Conservation (phyloP, 2,888 invertebrate species). For the Dysmachus trigonus region DNA sequence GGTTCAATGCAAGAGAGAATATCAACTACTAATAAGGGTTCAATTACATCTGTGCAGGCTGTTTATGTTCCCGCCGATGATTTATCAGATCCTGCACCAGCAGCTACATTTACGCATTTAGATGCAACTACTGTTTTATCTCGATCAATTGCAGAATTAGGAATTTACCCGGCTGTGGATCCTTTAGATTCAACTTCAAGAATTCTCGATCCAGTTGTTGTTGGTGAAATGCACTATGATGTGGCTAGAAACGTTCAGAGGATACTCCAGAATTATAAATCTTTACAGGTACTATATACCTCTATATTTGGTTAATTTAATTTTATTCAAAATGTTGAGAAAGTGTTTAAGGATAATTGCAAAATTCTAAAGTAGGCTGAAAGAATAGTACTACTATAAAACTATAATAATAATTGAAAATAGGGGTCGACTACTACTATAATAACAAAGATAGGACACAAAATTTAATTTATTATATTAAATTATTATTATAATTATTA, state of each 20-base stretch:
- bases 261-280: conserved; percentile 84
- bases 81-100: conserved; percentile 95
- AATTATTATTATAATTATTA: too few species aligned
- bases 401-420: too few species aligned
- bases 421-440: too few species aligned
- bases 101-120: conserved; percentile 95
- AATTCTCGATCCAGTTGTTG: conserved; percentile 92
- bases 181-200: conserved; percentile 93
- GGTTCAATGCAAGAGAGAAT: conserved; percentile 93
- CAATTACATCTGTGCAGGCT: conserved; percentile 94
- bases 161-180: conserved; percentile 94
- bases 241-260: conserved; percentile 91
- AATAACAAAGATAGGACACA: too few species aligned
- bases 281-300: conserved; percentile 70
- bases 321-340: too few species aligned
- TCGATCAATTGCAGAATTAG: conserved; percentile 90
- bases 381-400: too few species aligned
- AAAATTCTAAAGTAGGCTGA: too few species aligned
- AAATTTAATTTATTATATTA: too few species aligned
- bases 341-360: too few species aligned
- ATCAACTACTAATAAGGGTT: conserved; percentile 93
- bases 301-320: background rate
- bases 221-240: conserved; percentile 88
- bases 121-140: conserved; percentile 95
- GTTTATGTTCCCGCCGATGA: conserved; percentile 96